phyloP scores from a whole-genome alignment of 2,888 invertebrate genomes.

The Blastobasis lacticolella region DNA sequence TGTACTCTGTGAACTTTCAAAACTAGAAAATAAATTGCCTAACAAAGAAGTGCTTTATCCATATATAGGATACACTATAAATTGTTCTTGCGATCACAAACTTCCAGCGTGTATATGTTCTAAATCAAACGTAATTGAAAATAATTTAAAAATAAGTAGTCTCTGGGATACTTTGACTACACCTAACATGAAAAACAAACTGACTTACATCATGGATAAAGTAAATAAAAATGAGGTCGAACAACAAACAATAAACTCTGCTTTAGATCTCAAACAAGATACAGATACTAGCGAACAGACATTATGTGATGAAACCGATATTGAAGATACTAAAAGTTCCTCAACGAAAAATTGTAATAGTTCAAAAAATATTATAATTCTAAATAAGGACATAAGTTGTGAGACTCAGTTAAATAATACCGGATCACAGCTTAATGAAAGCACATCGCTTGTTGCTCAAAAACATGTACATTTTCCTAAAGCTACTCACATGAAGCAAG shows the following conservation, averaged over 20 bases:
- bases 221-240: constrained; percentile 10
- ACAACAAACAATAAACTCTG: no score
- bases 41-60: constrained; percentile 14
- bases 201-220: constrained; percentile 41
- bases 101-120: constrained; percentile 38
- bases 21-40: no score
- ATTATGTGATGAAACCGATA: constrained; percentile 17
- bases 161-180: constrained; percentile 32
- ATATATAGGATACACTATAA: constrained; percentile 44
- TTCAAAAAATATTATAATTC: neutral
- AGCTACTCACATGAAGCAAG: constrained; percentile 12
- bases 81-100: constrained; percentile 37
- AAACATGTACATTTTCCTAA: constrained; percentile 24
- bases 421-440: no score
- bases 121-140: constrained; percentile 31
- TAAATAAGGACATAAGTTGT: no score
- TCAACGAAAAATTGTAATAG: constrained; percentile 1
- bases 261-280: constrained; percentile 9
- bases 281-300: constrained; percentile 13
- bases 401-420: no score
- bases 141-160: constrained; percentile 26
- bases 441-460: no score
- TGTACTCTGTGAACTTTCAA: no score
- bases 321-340: constrained; percentile 28
- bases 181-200: constrained; percentile 21